These are phyloP conservation scores for Larimichthys crocea DNA, from an alignment of 2,113 vertebrate species.

Conservation along the genomic window DNA sequence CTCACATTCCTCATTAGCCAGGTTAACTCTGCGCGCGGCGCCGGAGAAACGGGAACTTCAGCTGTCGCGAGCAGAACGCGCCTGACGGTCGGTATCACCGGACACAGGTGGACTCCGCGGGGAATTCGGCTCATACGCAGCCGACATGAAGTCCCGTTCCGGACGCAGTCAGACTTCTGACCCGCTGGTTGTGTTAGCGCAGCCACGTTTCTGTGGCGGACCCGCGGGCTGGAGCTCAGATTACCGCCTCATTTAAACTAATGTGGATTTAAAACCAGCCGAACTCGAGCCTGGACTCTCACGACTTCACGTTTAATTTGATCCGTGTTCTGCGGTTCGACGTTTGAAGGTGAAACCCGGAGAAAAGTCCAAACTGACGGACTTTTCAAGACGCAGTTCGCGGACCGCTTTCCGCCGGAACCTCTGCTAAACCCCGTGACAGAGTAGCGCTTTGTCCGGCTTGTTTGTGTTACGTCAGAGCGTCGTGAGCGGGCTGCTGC, in stretches of 20 bases:
- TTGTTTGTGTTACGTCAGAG: background rate
- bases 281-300: rapidly evolving
- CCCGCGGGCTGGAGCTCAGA: background rate
- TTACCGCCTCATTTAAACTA: rapidly evolving
- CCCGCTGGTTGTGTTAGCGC: background rate
- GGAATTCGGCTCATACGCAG: background rate
- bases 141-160: background rate
- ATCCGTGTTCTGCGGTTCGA: rapidly evolving
- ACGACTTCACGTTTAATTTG: rapidly evolving
- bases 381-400: background rate
- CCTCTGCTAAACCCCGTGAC: slow-evolving; percentile 8
- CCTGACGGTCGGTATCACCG: rapidly evolving
- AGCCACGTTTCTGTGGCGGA: background rate
- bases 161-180: background rate
- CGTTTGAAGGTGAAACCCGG: rapidly evolving
- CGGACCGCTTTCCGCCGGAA: background rate
- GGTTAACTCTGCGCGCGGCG: slow-evolving; percentile 17
- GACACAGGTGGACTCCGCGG: rapidly evolving
- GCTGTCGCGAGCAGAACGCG: rapidly evolving
- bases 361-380: background rate
- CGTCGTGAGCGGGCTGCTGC: too few relatives aligned
- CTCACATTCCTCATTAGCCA: slow-evolving; percentile 71
- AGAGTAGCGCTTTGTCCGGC: background rate
- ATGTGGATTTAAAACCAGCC: background rate
- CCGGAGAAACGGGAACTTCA: background rate